Evolutionary conservation across 2,797 vertebrate species (phyloP), one percentile per base, ranked within the genome.

Genomic region (Taeniopygia guttata): DNA sequence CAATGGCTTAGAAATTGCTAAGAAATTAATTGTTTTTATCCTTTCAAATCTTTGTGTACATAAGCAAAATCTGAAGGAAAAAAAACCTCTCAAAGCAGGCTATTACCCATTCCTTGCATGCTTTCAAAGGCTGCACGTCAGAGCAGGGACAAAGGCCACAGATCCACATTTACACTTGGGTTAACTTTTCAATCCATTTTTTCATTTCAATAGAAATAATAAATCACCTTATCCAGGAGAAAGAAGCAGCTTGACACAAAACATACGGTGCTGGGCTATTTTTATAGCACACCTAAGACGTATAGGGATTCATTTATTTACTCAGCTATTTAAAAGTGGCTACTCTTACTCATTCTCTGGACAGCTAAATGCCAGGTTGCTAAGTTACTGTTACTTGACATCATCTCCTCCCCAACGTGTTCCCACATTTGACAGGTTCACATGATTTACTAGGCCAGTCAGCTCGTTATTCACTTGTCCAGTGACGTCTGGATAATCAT

Each of bases 301-400:
- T 84, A 96, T 52, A 96, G 85, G 83, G 89, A 96, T 96, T 96
- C 94, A 94, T 97, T 96, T 96, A 98, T 97, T 97, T 97, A 96
- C 93, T 97, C 86, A 94, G 90, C 91, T 97, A 96, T 97, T 98
- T 98, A 97, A 98, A 97, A 98, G 93, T 95, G 95, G 90, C 90
- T 94, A 87, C 94, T 97, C 94, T 97, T 96, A 91, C 90, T 97
- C 97, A 97, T 95, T 97, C 96, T 87, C 89, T 95, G 97, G 97
- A 98, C 96, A 97, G 96, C 96, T 97, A 98, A 97, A 98, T 95
- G 93, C 92, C 78, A 93, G 91, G 98, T 98, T 98, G 98, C 98
- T 98, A 98, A 97, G 98, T 98, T 98, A 98, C 98, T 95, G 93
- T 96, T 97, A 98, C 98, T 98, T 98, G 98, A 98, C 98, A 98